Conservation (phyloP, 2,113 vertebrate species). For the Callipepla squamata region DNA sequence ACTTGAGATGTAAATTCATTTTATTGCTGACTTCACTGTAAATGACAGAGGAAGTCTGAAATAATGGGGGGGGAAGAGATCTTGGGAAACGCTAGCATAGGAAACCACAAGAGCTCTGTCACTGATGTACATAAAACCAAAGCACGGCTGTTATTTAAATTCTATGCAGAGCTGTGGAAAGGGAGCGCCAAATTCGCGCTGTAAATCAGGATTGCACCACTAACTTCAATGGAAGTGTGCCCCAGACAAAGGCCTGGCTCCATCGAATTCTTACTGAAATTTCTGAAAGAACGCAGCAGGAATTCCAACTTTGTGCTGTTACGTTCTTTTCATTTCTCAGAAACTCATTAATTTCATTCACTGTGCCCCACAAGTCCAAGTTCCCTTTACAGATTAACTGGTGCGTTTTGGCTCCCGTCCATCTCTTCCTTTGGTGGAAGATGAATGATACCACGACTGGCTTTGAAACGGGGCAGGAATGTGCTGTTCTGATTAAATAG, state of each 20-base stretch:
- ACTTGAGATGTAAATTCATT: background rate
- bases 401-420: constrained; percentile 78
- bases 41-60: background rate
- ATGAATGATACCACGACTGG: constrained; percentile 80
- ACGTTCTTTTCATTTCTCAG: constrained; percentile 12
- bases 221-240: background rate
- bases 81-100: background rate
- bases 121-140: background rate
- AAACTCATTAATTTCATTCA: constrained; percentile 35
- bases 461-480: constrained; percentile 83
- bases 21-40: background rate
- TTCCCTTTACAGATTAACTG: constrained; percentile 49
- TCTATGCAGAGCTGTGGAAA: background rate
- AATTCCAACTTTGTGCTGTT: background rate
- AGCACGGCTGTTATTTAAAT: background rate
- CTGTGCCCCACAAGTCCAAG: background rate
- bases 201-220: background rate
- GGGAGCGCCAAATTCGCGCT: background rate
- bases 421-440: constrained; percentile 73
- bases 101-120: background rate
- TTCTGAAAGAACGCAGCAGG: background rate
- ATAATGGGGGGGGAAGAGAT: background rate
- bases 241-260: background rate
- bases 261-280: background rate
- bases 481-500: constrained; percentile 74